Evolutionary conservation across 2,113 vertebrate genomes (phyloP).

Genomic region (Noctilio leporinus): DNA sequence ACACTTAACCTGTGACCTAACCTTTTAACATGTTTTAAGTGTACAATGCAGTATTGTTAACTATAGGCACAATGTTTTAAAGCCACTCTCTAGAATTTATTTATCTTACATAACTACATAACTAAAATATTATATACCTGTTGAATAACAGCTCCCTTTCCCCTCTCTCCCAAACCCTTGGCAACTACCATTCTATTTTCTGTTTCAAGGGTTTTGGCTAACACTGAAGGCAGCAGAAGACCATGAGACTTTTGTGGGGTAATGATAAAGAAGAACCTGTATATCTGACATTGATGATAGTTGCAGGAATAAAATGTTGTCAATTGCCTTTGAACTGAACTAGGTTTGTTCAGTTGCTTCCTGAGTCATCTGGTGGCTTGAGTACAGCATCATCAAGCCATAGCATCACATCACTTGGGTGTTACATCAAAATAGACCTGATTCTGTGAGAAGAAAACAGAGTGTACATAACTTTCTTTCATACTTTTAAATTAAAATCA

Average conservation of each 20-base stretch:
- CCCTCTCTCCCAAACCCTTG: neutral
- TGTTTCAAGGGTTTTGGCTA: neutral
- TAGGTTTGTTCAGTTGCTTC: neutral
- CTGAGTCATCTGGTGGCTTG: neutral
- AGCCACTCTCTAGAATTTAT: neutral
- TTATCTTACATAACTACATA: neutral
- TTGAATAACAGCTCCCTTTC: neutral
- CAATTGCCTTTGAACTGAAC: neutral
- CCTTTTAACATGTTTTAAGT: neutral
- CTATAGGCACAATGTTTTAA: neutral
- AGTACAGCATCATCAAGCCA: neutral
- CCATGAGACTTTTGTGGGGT: neutral
- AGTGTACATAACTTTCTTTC: neutral
- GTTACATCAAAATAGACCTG: neutral
- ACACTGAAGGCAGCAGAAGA: neutral
- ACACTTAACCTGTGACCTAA: neutral
- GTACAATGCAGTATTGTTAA: neutral
- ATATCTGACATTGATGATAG: neutral
- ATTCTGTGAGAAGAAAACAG: neutral
- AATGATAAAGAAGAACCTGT: neutral
- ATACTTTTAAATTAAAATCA: neutral
- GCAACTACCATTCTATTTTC: neutral
- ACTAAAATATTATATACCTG: neutral
- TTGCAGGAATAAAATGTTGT: neutral
- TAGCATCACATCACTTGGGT: neutral